These are phyloP conservation scores for Meteorus sp. DNA, from an alignment of 1,140 invertebrate species.

Conservation along the genomic window DNA sequence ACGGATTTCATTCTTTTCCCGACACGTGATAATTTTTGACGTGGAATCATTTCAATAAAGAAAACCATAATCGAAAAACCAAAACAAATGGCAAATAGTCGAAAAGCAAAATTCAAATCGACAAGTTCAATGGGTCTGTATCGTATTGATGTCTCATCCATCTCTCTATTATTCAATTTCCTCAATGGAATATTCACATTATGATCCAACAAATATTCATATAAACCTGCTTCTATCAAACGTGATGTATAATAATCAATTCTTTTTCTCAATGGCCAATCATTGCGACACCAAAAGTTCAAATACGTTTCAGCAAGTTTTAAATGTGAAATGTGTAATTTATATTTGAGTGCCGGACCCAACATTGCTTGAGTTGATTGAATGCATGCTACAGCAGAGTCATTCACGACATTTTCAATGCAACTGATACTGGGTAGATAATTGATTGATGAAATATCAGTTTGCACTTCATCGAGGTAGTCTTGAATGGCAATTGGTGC, in stretches of 20 bases:
- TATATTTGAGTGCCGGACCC: not conserved
- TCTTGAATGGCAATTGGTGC: not conserved
- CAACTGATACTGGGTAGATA: not conserved
- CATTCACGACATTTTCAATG: not conserved
- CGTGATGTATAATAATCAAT: not conserved
- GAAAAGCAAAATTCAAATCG: not conserved
- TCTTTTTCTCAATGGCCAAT: not conserved
- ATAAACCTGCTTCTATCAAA: not conserved
- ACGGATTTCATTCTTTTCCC: not conserved
- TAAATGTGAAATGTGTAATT: not conserved
- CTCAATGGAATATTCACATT: not conserved
- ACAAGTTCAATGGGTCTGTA: not conserved
- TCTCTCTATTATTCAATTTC: not conserved
- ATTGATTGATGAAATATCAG: too few relatives aligned
- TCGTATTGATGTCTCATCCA: not conserved
- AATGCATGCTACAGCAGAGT: not conserved
- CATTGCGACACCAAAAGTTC: not conserved
- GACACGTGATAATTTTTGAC: not conserved
- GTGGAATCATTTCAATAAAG: not conserved
- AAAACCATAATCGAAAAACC: not conserved
- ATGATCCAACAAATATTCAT: not conserved
- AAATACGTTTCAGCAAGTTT: not conserved
- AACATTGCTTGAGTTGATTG: not conserved
- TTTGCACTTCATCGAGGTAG: not conserved
- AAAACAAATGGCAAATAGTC: not conserved